Conservation (phyloP, 1,140 invertebrate genomes). For the Trachelipus rathkii region DNA sequence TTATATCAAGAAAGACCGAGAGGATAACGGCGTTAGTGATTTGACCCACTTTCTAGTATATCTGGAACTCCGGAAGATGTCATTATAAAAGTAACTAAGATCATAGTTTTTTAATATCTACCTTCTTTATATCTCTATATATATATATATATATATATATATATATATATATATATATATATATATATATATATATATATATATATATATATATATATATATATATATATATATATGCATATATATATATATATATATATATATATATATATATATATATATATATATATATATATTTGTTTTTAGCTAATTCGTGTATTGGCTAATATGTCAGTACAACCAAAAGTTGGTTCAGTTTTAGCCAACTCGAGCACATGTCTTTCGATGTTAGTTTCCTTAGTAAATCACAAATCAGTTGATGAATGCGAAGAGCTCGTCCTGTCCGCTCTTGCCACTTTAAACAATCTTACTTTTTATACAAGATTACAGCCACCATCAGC, state of each 20-base stretch:
- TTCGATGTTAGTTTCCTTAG: slow-evolving; percentile 51
- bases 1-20: slow-evolving; percentile 55
- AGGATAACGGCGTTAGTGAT: slow-evolving; percentile 42
- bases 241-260: neutral
- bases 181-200: no score
- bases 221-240: neutral
- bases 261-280: neutral
- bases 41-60: slow-evolving; percentile 39
- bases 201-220: neutral
- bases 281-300: neutral
- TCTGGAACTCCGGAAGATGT: slow-evolving; percentile 59
- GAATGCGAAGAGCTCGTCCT: slow-evolving; percentile 62
- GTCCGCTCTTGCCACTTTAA: slow-evolving; percentile 61
- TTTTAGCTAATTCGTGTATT: slow-evolving; percentile 63
- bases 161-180: neutral
- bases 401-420: slow-evolving; percentile 54
- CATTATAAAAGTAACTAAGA: slow-evolving; percentile 58
- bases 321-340: slow-evolving; percentile 68
- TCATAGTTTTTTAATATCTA: neutral
- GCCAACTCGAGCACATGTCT: slow-evolving; percentile 53
- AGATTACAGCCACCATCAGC: slow-evolving; percentile 39
- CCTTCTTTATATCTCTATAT: no score
- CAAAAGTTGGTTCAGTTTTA: slow-evolving; percentile 61
- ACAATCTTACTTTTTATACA: slow-evolving; percentile 64
- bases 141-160: neutral